phyloP scores from a whole-genome alignment of 2,113 vertebrate genomes.

The Beaufortia kweichowensis region DNA sequence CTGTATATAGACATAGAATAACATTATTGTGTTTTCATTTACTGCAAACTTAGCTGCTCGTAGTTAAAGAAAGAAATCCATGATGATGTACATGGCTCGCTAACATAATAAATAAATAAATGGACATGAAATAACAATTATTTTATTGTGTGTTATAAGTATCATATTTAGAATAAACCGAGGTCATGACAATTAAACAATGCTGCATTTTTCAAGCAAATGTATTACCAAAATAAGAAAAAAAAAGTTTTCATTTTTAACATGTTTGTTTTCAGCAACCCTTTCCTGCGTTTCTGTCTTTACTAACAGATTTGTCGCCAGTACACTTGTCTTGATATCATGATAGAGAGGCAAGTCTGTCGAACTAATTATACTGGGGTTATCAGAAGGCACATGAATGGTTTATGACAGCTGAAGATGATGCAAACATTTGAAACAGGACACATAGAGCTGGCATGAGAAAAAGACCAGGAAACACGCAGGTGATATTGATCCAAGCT shows the following conservation, averaged over 20 bases:
- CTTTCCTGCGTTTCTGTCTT: background rate
- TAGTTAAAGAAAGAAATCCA: background rate
- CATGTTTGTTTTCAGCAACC: no score
- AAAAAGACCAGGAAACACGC: constrained; percentile 57
- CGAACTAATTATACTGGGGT: background rate
- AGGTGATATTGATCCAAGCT: constrained; percentile 35
- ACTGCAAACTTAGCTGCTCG: background rate
- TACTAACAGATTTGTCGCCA: background rate
- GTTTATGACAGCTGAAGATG: background rate
- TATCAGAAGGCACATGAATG: constrained; percentile 44
- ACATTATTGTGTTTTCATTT: background rate
- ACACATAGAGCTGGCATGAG: constrained; percentile 37
- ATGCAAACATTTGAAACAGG: constrained; percentile 30
- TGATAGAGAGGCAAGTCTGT: background rate
- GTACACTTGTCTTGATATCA: background rate
- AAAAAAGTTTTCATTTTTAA: background rate
- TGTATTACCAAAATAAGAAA: background rate
- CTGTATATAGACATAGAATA: background rate
- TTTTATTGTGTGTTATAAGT: no score
- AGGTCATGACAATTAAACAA: background rate
- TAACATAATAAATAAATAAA: no score
- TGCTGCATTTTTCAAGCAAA: background rate
- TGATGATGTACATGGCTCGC: no score
- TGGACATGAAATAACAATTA: no score
- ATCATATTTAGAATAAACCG: background rate